Evolutionary conservation across 2,888 invertebrate genomes (phyloP), one percentile per base, ranked within the genome.

Genomic region (Metopia argyrocephala): DNA sequence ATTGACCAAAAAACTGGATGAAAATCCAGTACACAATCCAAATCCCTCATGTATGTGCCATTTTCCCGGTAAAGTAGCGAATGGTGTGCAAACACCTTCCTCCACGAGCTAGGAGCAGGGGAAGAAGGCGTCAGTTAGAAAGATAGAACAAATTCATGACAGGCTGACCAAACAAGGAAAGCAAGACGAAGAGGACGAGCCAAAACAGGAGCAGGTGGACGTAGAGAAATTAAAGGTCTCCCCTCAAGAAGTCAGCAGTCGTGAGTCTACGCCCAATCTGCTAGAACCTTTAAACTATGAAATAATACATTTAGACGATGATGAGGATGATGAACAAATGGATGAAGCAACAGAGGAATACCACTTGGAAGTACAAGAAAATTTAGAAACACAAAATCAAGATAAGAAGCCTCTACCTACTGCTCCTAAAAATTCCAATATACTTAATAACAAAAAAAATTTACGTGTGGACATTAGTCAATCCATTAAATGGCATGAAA

Each of bases 1-100:
- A 12, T 82, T 90, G 48, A 90, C 90, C 38, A 88, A 88, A 74
- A 90, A 90, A 78, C 68, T 90, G 6, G 89, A 90, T 78, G 74
- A 87, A 20, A 87, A 86, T 66, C 64, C 83, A 2, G 86, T 86
- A 1, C 89, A 89, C 31, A 84, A 84, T 81, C 87, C 89, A 2
- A 87, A 86, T 83, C 89, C 89, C 15, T 79, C 88, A 38, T 89
- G 89, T 74, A 83, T 84, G 2, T 89, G 90, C 21, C 89, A 90
- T 61, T 87, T 90, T 57, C 89, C 90, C 4, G 88, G 87, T 5
- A 86, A 86, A 68, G 38, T 38, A 38, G 83, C 86, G 45, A 89
- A 86, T 79, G 88, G 87, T 3, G 76, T 88, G 71, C 89, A 87
- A 75, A 84, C 88, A 73, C 88, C 88, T 68, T 84, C 87, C 21